Conservation (phyloP, 2,797 vertebrate genomes). For the Chromobotia macracanthus region DNA sequence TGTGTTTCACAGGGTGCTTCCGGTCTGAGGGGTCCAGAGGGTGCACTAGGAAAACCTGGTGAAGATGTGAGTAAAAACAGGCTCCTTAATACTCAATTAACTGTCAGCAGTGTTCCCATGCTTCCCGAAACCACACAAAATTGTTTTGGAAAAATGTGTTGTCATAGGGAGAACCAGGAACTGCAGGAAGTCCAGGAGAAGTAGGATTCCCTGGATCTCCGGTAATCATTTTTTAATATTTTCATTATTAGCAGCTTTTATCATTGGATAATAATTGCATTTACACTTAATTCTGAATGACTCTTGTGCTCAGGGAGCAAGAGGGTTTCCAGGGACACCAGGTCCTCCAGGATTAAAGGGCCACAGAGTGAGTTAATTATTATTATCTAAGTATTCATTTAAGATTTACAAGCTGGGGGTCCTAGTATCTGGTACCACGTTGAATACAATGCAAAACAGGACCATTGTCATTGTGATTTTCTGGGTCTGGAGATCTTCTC, state of each 20-base stretch:
- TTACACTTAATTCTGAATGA: slow-evolving; percentile 9
- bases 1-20: slow-evolving; percentile 78
- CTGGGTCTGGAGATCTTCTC: too few species aligned
- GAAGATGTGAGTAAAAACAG: slow-evolving; percentile 87
- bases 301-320: slow-evolving; percentile 79
- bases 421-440: background rate
- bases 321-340: slow-evolving; percentile 97
- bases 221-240: slow-evolving; percentile 75
- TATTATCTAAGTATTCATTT: background rate
- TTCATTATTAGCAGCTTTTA: background rate
- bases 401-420: background rate
- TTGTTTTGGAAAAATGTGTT: slow-evolving; percentile 16
- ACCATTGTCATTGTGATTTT: too few species aligned
- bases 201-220: slow-evolving; percentile 90
- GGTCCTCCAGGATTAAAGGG: slow-evolving; percentile 96
- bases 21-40: slow-evolving; percentile 91
- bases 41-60: slow-evolving; percentile 89
- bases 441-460: too few species aligned
- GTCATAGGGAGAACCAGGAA: slow-evolving; percentile 89
- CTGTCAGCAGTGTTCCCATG: background rate
- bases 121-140: background rate
- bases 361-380: slow-evolving; percentile 85
- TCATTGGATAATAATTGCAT: slow-evolving; percentile 1
- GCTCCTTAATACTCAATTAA: background rate
- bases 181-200: slow-evolving; percentile 87